phyloP scores from a whole-genome alignment of 2,113 vertebrate species.

The Etheostoma cragini region DNA sequence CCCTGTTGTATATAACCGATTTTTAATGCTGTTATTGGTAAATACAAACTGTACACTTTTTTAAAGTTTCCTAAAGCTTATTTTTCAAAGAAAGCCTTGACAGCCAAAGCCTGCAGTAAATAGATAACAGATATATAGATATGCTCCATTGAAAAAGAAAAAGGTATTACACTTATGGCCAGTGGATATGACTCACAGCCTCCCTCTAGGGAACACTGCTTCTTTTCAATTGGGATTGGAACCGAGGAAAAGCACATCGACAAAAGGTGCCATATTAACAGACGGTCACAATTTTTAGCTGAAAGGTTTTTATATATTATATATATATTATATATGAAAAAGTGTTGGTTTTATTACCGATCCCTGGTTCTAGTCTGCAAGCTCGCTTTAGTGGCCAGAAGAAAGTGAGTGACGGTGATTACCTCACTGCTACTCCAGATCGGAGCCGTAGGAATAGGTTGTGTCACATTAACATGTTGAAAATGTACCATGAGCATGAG shows the following conservation, averaged over 20 bases:
- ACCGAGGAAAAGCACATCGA: neutral
- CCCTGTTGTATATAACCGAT: neutral
- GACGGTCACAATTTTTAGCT: slow-evolving; percentile 15
- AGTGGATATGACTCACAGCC: slow-evolving; percentile 40
- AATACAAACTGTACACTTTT: neutral
- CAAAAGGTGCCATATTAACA: slow-evolving; percentile 46
- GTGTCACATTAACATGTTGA: too few relatives aligned
- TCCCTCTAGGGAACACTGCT: slow-evolving; percentile 8
- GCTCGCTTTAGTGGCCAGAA: too few relatives aligned
- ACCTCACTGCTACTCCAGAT: too few relatives aligned
- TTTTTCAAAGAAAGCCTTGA: neutral
- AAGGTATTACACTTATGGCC: neutral
- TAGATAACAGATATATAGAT: slow-evolving; percentile 3
- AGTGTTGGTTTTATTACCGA: too few relatives aligned
- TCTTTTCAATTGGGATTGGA: slow-evolving; percentile 36
- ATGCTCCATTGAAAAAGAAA: neutral
- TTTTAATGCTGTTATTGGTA: neutral
- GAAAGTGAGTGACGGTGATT: too few relatives aligned
- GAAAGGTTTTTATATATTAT: slow-evolving; percentile 31
- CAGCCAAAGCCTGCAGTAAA: neutral
- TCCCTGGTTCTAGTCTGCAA: too few relatives aligned
- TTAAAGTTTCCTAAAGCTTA: neutral
- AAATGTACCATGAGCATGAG: too few relatives aligned
- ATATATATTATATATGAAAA: too few relatives aligned
- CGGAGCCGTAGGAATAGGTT: too few relatives aligned